Evolutionary conservation across 2,113 vertebrate genomes (phyloP).

Genomic region (Tachysurus fulvidraco): DNA sequence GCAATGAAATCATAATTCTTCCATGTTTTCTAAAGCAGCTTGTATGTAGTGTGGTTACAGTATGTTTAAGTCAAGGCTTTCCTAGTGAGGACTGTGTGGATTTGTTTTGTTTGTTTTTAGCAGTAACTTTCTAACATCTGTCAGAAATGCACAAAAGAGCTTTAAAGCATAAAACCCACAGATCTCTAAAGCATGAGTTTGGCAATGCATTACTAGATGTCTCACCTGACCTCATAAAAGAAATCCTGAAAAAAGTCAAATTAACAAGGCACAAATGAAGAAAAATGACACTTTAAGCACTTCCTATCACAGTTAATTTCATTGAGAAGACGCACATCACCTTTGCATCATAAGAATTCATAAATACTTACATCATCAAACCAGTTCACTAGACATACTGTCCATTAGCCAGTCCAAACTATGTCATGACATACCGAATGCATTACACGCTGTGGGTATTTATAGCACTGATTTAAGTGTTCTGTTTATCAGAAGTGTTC

Average conservation of each 20-base stretch:
- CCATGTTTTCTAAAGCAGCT: not conserved
- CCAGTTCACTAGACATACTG: slow-evolving; percentile 32
- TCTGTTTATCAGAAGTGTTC: slow-evolving; percentile 33
- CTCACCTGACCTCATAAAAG: not conserved
- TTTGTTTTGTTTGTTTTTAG: not conserved
- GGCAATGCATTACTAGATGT: not conserved
- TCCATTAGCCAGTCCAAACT: slow-evolving; percentile 21
- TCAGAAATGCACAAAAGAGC: not conserved
- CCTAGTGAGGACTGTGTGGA: not conserved
- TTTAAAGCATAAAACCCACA: not conserved
- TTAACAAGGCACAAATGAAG: not conserved
- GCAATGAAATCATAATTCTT: not conserved
- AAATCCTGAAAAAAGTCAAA: not conserved
- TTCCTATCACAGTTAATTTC: slow-evolving; percentile 13
- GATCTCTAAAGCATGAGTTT: not conserved
- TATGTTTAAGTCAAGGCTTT: not conserved
- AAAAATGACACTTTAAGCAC: not conserved
- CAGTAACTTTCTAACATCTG: not conserved
- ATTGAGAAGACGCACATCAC: slow-evolving; percentile 29
- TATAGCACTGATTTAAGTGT: slow-evolving; percentile 42
- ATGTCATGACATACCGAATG: slow-evolving; percentile 35
- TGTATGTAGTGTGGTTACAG: not conserved
- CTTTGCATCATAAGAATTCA: slow-evolving; percentile 39
- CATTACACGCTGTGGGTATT: slow-evolving; percentile 30
- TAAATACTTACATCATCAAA: slow-evolving; percentile 42